Evolutionary conservation across 2,797 vertebrate species (phyloP).

Genomic region (Micropoecilia bifurca): DNA sequence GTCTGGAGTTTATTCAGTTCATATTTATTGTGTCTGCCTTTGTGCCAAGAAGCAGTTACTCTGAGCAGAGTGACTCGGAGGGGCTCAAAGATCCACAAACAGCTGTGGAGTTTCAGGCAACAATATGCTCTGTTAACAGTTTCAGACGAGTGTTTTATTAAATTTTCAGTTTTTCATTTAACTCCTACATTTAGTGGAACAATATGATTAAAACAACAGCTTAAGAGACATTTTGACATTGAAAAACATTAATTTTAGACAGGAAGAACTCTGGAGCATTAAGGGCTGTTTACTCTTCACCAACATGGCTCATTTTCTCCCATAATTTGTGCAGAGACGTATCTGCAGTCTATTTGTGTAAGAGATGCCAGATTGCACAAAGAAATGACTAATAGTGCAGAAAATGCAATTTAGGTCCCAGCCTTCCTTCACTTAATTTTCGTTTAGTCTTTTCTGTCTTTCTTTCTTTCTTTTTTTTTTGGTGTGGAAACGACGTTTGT

Average conservation of each 20-base stretch:
- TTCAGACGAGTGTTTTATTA: constrained; percentile 13
- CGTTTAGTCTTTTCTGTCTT: constrained; percentile 1
- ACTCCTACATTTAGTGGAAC: constrained; percentile 5
- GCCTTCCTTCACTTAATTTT: constrained; percentile 28
- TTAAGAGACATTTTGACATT: neutral
- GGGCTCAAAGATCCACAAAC: constrained; percentile 43
- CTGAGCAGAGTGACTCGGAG: constrained; percentile 51
- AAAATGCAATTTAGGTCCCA: constrained; percentile 34
- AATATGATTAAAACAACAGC: constrained; percentile 7
- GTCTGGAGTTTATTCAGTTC: constrained; percentile 72
- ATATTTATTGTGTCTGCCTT: constrained; percentile 64
- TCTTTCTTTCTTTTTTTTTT: constrained; percentile 2
- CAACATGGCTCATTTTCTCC: constrained; percentile 4
- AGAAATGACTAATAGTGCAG: constrained; percentile 1
- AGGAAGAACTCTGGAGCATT: constrained; percentile 5
- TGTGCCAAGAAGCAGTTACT: constrained; percentile 55
- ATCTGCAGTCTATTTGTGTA: constrained; percentile 35
- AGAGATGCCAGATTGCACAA: constrained; percentile 14
- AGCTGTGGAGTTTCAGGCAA: constrained; percentile 49
- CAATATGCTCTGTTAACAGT: constrained; percentile 43
- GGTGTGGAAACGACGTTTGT: constrained; percentile 13
- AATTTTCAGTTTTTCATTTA: constrained; percentile 8
- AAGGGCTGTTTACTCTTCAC: neutral
- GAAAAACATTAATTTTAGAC: constrained; percentile 5
- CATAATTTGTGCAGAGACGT: constrained; percentile 8